Evolutionary conservation across 2,888 invertebrate genomes (phyloP).

Genomic region (Amiota minor): DNA sequence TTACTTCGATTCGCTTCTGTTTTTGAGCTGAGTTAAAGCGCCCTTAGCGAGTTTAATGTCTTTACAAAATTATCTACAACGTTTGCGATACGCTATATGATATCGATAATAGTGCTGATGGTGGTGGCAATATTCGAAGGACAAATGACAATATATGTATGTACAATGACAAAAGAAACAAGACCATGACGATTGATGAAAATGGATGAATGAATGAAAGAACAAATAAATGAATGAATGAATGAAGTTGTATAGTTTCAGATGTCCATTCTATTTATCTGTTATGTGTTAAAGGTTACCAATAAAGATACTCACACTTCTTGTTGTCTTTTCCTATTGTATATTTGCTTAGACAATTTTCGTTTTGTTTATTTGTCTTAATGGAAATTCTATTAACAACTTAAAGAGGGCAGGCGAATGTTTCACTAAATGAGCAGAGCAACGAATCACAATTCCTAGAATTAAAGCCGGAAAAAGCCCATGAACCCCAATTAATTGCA

Average conservation of each 20-base stretch:
- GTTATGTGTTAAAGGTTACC: conserved; percentile 2
- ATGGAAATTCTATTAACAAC: conserved; percentile 2
- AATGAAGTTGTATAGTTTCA: background rate
- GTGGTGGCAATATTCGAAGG: conserved; percentile 4
- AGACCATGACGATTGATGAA: background rate
- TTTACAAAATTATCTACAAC: conserved; percentile 24
- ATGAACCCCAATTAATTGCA: background rate
- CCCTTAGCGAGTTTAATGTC: conserved; percentile 13
- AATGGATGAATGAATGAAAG: background rate
- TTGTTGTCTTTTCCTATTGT: background rate
- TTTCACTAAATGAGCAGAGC: no score
- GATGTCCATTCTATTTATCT: background rate
- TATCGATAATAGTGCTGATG: background rate
- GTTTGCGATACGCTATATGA: background rate
- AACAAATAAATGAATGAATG: background rate
- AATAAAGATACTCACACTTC: conserved; percentile 1
- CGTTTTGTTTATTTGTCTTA: background rate
- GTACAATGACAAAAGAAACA: background rate
- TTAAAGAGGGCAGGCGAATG: background rate
- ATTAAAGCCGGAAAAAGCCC: background rate
- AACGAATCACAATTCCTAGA: background rate
- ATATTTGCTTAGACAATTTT: background rate
- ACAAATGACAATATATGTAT: conserved; percentile 7
- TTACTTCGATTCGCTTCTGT: conserved; percentile 3
- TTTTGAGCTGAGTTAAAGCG: conserved; percentile 6